Conservation (phyloP, 1,140 invertebrate genomes). For the Paracyclopina nana region DNA sequence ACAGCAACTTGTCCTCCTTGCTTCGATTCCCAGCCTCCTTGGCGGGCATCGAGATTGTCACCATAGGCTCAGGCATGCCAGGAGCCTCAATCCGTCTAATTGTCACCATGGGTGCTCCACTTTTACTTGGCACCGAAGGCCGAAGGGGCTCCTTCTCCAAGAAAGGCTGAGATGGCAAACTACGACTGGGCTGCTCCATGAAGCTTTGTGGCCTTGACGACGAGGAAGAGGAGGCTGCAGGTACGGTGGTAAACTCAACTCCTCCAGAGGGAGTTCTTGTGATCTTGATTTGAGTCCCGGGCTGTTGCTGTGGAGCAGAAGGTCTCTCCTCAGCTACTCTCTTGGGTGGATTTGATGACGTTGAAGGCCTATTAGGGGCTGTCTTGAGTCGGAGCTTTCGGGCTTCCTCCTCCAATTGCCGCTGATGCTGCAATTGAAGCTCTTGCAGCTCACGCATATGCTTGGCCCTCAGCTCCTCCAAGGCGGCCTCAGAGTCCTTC, state of each 20-base stretch:
- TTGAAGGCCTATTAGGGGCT: no score
- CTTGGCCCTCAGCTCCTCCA: constrained; percentile 8
- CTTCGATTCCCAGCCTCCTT: neutral
- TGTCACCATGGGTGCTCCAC: neutral
- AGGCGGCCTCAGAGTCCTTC: neutral
- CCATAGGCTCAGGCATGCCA: constrained; percentile 3
- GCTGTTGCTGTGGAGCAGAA: no score
- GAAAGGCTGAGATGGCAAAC: no score
- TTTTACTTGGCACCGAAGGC: neutral
- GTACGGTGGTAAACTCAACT: constrained; percentile 5
- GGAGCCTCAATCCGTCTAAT: neutral
- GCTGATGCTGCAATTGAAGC: constrained; percentile 1
- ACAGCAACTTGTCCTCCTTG: constrained; percentile 4
- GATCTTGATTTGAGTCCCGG: neutral
- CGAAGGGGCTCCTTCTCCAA: neutral
- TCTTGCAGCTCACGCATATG: constrained; percentile 3
- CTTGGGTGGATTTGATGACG: neutral
- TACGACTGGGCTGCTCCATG: no score
- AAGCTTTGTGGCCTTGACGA: no score
- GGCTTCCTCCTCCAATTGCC: constrained; percentile 5
- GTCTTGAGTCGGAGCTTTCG: no score
- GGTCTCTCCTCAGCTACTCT: neutral
- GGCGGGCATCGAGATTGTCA: constrained; percentile 7
- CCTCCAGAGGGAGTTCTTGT: constrained; percentile 6
- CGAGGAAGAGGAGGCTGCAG: neutral